These are phyloP conservation scores for Semibalanus balanoides DNA, from an alignment of 1,140 invertebrate genomes.

Conservation along the genomic window DNA sequence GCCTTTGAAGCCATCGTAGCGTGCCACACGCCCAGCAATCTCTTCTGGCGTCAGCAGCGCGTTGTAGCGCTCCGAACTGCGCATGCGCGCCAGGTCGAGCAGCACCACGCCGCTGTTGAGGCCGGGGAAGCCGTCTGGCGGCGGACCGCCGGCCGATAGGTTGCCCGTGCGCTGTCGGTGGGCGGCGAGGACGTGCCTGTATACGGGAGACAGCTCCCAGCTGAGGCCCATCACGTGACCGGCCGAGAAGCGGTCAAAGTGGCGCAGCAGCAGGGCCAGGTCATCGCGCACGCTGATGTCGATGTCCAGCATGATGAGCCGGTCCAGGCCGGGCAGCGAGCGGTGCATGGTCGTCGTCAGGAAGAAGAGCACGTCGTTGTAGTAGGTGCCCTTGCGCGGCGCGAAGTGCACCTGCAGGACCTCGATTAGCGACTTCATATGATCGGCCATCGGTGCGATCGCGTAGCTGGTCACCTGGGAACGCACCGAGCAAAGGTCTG, in stretches of 20 bases:
- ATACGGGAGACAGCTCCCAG: constrained; percentile 63
- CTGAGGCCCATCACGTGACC: constrained; percentile 55
- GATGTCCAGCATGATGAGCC: constrained; percentile 58
- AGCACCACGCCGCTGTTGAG: constrained; percentile 69
- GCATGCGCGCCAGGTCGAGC: constrained; percentile 51
- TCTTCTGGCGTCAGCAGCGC: constrained; percentile 33
- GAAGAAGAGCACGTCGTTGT: constrained; percentile 67
- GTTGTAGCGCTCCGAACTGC: constrained; percentile 44
- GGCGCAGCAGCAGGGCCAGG: constrained; percentile 45
- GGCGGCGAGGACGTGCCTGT: constrained; percentile 54
- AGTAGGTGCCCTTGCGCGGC: constrained; percentile 59
- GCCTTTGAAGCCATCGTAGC: constrained; percentile 40
- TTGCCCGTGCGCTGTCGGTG: constrained; percentile 43
- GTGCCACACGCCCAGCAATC: background rate
- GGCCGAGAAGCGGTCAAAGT: constrained; percentile 40
- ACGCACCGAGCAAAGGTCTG: no score
- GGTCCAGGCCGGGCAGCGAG: constrained; percentile 42
- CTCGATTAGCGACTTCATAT: constrained; percentile 47
- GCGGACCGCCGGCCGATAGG: constrained; percentile 42
- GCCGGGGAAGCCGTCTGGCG: constrained; percentile 50
- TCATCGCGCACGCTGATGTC: constrained; percentile 62
- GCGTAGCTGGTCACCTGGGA: constrained; percentile 43
- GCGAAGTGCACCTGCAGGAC: constrained; percentile 60
- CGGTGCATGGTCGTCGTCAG: constrained; percentile 58
- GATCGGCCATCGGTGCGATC: constrained; percentile 41